These are phyloP conservation scores for Merops nubicus DNA, from an alignment of 2,113 vertebrate genomes.

Conservation along the genomic window DNA sequence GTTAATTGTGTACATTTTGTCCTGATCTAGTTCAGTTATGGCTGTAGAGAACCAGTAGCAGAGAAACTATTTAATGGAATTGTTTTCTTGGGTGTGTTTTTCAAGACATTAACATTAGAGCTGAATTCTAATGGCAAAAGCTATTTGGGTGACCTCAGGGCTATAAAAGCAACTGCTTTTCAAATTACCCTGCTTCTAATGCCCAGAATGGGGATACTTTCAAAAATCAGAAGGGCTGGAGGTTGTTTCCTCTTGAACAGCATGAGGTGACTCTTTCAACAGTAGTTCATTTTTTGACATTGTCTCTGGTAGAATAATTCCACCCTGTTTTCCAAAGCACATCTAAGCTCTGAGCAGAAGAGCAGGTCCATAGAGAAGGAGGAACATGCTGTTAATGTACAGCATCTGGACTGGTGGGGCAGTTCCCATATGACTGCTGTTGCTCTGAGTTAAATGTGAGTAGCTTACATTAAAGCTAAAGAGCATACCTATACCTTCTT, in stretches of 20 bases:
- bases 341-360: background rate
- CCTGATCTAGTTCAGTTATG: background rate
- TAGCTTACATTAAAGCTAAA: background rate
- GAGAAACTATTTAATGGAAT: background rate
- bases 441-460: background rate
- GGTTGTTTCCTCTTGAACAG: background rate
- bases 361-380: background rate
- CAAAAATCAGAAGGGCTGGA: background rate
- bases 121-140: slow-evolving; percentile 5
- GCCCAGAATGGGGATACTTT: background rate
- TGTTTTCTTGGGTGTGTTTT: background rate
- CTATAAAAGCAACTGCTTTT: slow-evolving; percentile 24
- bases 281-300: background rate
- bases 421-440: background rate
- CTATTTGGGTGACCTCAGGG: background rate
- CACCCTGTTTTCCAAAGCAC: background rate
- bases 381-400: background rate
- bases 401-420: background rate
- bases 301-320: background rate
- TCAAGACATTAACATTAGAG: background rate
- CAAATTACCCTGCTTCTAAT: slow-evolving; percentile 3
- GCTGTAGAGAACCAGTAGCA: background rate
- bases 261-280: background rate
- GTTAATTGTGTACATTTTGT: slow-evolving; percentile 1
- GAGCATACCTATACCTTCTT: background rate